Evolutionary conservation across 1,140 invertebrate genomes (phyloP).

Genomic region (Drosophila elegans): DNA sequence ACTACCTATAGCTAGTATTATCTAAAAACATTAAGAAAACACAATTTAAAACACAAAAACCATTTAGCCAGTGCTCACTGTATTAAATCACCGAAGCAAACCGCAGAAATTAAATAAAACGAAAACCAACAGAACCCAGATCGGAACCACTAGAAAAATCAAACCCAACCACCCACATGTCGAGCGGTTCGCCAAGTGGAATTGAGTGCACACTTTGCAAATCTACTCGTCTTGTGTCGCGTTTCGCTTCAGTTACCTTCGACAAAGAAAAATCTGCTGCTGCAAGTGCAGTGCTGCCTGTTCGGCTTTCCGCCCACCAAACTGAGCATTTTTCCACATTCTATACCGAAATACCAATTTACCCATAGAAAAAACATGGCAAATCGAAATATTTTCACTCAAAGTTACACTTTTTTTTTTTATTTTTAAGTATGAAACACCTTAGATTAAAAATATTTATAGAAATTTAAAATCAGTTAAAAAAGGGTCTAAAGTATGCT

Average conservation of each 20-base stretch:
- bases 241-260: slow-evolving; percentile 79
- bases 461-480: no score
- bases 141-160: slow-evolving; percentile 51
- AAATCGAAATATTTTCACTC: no score
- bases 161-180: slow-evolving; percentile 38
- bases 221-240: slow-evolving; percentile 49
- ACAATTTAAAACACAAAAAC: no score
- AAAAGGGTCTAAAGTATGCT: no score
- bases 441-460: no score
- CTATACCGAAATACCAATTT: no score
- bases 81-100: slow-evolving; percentile 29
- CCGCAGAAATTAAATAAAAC: slow-evolving; percentile 29
- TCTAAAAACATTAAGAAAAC: no score
- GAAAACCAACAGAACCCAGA: slow-evolving; percentile 25
- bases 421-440: no score
- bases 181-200: slow-evolving; percentile 41
- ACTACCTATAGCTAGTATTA: no score
- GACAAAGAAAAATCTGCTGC: slow-evolving; percentile 53
- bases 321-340: slow-evolving; percentile 1
- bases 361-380: no score
- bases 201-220: slow-evolving; percentile 38
- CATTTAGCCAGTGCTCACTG: slow-evolving; percentile 7
- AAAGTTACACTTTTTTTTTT: no score
- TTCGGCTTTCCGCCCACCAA: slow-evolving; percentile 2
- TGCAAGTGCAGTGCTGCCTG: slow-evolving; percentile 27